These are phyloP conservation scores for Choreutis nemorana DNA, from an alignment of 2,888 invertebrate genomes.

Conservation along the genomic window DNA sequence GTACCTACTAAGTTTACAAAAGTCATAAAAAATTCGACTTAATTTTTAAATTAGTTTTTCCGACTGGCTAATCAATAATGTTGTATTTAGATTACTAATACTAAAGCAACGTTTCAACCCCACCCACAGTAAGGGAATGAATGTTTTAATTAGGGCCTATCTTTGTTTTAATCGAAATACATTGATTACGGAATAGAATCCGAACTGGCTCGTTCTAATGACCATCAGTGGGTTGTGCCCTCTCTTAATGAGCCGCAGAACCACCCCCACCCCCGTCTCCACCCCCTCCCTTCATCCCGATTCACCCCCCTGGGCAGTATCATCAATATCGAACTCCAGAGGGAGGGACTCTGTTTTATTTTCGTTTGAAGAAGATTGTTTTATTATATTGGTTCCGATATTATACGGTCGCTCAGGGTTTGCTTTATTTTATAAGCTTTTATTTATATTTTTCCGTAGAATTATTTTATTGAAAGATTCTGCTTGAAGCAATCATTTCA, in stretches of 20 bases:
- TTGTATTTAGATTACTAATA: too few relatives aligned
- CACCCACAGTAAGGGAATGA: constrained; percentile 8
- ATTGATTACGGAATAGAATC: constrained; percentile 42
- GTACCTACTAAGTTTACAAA: too few relatives aligned
- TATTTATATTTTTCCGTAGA: too few relatives aligned
- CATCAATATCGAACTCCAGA: constrained; percentile 21
- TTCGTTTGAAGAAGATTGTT: constrained; percentile 14
- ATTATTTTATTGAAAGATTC: too few relatives aligned
- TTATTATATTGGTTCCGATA: too few relatives aligned
- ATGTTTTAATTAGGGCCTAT: constrained; percentile 28
- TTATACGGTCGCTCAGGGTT: too few relatives aligned
- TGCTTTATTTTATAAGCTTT: too few relatives aligned
- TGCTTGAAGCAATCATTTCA: too few relatives aligned
- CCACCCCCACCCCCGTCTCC: constrained; percentile 10
- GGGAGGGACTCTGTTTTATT: constrained; percentile 19
- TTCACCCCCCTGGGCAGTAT: constrained; percentile 14
- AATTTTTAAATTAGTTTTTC: too few relatives aligned
- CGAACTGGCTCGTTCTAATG: constrained; percentile 18
- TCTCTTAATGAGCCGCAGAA: constrained; percentile 31
- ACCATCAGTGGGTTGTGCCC: constrained; percentile 25
- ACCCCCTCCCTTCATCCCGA: constrained; percentile 12
- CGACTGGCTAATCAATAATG: too few relatives aligned
- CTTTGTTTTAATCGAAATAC: constrained; percentile 41
- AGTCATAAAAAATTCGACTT: too few relatives aligned
- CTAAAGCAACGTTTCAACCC: too few relatives aligned